phyloP scores from a whole-genome alignment of 2,113 vertebrate species.

The Chaetops frenatus region DNA sequence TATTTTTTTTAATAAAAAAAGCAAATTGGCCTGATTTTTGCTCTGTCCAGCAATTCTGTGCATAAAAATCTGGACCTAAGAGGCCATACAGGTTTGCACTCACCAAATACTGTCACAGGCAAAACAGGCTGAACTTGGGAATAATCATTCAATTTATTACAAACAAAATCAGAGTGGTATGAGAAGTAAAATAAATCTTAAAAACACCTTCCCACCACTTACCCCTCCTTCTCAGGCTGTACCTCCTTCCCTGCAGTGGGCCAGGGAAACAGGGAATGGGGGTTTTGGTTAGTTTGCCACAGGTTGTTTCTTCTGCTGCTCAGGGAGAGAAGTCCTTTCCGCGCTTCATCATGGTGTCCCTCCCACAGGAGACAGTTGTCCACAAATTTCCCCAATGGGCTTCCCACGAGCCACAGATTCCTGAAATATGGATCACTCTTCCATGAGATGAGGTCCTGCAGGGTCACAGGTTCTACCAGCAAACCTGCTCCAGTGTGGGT shows the following conservation, averaged over 20 bases:
- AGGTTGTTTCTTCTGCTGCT: neutral
- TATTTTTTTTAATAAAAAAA: neutral
- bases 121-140: neutral
- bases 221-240: neutral
- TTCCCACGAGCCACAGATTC: no score
- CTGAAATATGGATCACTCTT: neutral
- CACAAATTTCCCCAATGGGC: neutral
- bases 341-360: fast-evolving
- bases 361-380: neutral
- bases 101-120: fast-evolving
- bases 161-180: neutral
- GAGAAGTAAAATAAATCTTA: neutral
- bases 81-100: neutral
- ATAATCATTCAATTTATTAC: neutral
- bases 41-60: neutral
- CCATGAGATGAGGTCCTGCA: neutral
- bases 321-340: neutral
- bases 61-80: neutral
- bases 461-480: neutral
- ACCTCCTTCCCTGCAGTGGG: neutral
- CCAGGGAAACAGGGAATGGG: neutral
- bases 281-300: neutral
- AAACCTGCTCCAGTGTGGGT: neutral
- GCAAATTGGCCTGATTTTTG: neutral
- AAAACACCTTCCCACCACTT: neutral